phyloP scores from a whole-genome alignment of 2,888 invertebrate genomes.

The Dicyrtoma fusca region DNA sequence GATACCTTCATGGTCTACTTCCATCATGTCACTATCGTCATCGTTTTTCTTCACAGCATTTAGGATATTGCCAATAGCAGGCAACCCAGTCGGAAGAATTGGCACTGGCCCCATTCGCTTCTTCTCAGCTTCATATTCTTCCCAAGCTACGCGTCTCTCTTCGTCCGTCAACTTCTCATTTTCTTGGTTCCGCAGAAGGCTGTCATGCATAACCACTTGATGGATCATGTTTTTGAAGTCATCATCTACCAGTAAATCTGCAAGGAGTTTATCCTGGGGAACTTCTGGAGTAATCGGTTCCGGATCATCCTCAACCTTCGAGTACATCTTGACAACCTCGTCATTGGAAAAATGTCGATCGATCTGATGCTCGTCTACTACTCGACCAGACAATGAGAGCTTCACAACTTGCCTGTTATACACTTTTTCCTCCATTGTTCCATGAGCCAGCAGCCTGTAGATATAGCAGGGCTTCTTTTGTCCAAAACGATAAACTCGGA shows the following conservation, averaged over 20 bases:
- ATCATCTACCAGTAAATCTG: constrained; percentile 70
- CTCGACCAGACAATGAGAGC: constrained; percentile 80
- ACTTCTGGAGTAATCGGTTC: constrained; percentile 73
- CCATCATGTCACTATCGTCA: too few species aligned
- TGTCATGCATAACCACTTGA: too few species aligned
- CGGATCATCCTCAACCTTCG: constrained; percentile 79
- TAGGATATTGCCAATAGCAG: too few species aligned
- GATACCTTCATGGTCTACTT: too few species aligned
- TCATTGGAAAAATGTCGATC: constrained; percentile 82
- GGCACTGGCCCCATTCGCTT: too few species aligned
- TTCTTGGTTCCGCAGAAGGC: constrained; percentile 84
- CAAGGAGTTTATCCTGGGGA: constrained; percentile 83
- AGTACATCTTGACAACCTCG: constrained; percentile 84
- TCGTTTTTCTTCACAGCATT: too few species aligned
- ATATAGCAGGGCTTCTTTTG: constrained; percentile 97
- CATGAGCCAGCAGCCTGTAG: constrained; percentile 90
- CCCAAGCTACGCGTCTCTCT: constrained; percentile 94
- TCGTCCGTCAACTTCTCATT: constrained; percentile 92
- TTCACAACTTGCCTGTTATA: constrained; percentile 86
- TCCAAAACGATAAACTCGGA: constrained; percentile 95
- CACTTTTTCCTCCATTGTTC: constrained; percentile 91
- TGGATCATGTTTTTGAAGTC: constrained; percentile 76
- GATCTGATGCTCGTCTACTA: constrained; percentile 86
- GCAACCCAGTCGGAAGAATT: too few species aligned
- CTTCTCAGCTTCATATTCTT: constrained; percentile 67